These are phyloP conservation scores for Gambusia yucatana DNA, from an alignment of 2,797 vertebrate genomes.

Conservation along the genomic window DNA sequence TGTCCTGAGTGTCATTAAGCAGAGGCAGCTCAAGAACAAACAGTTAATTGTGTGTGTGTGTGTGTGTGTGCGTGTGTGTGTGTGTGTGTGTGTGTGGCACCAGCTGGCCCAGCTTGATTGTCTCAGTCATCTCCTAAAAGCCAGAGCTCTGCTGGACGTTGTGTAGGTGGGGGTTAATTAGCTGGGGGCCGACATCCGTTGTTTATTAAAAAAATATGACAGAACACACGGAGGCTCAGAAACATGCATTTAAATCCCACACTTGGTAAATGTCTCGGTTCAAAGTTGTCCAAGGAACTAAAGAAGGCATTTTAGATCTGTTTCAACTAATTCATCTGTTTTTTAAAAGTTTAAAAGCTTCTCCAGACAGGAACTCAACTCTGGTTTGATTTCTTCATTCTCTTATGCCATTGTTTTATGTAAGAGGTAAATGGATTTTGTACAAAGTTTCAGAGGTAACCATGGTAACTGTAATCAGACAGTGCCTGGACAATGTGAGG, in stretches of 20 bases:
- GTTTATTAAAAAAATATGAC: neutral
- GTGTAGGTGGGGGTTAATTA: neutral
- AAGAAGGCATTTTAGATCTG: neutral
- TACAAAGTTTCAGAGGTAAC: conserved; percentile 2
- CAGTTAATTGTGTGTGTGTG: neutral
- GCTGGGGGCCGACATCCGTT: neutral
- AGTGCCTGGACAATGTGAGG: neutral
- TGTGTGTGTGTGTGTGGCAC: neutral
- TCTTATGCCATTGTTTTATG: neutral
- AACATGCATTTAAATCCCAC: neutral
- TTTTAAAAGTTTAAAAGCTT: neutral
- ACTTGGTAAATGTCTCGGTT: neutral
- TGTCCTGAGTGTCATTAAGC: neutral
- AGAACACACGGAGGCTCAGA: neutral
- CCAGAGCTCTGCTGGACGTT: neutral
- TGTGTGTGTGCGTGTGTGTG: too few relatives aligned
- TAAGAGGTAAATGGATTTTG: neutral
- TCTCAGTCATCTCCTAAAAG: neutral
- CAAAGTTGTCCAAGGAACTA: neutral
- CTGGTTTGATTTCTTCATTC: neutral
- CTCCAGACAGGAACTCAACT: neutral
- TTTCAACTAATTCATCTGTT: neutral
- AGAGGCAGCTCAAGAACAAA: neutral
- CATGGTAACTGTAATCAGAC: neutral
- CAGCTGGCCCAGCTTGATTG: conserved; percentile 4